phyloP scores from a whole-genome alignment of 1,140 invertebrate species.

The Magallana ariakensis region DNA sequence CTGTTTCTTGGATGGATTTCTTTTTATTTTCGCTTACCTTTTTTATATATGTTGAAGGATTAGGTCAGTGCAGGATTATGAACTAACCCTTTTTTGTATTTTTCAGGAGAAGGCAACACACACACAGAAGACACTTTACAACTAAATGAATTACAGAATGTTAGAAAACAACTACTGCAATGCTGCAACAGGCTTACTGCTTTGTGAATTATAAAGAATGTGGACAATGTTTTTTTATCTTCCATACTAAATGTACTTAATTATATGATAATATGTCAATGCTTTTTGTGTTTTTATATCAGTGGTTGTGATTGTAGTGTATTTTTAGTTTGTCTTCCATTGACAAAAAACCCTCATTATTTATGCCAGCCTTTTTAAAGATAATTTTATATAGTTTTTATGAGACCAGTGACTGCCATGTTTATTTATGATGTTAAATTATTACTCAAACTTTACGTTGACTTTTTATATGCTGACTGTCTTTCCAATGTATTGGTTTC shows the following conservation, averaged over 20 bases:
- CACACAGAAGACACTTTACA: slow-evolving; percentile 73
- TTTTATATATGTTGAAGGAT: too few species aligned
- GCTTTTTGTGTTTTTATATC: slow-evolving; percentile 9
- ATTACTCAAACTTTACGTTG: background rate
- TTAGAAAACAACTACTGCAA: slow-evolving; percentile 38
- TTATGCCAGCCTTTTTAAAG: slow-evolving; percentile 16
- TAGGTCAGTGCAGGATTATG: too few species aligned
- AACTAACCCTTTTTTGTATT: slow-evolving; percentile 30
- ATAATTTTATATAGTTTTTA: background rate
- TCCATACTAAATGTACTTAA: background rate
- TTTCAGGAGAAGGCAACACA: slow-evolving; percentile 76
- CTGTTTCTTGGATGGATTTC: too few species aligned
- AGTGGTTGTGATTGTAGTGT: slow-evolving; percentile 29
- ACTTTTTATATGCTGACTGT: background rate
- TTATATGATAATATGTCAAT: background rate
- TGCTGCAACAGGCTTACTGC: slow-evolving; percentile 5
- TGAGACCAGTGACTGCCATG: slow-evolving; percentile 10
- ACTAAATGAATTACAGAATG: slow-evolving; percentile 54
- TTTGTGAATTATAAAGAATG: slow-evolving; percentile 1
- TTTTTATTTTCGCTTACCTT: too few species aligned
- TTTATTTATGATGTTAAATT: slow-evolving; percentile 23
- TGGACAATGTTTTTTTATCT: background rate
- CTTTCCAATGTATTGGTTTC: slow-evolving; percentile 3
- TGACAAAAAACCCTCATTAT: slow-evolving; percentile 3
- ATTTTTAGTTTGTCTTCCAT: slow-evolving; percentile 26